Conservation (phyloP, 1,140 invertebrate genomes). For the Procambarus virginalis region DNA sequence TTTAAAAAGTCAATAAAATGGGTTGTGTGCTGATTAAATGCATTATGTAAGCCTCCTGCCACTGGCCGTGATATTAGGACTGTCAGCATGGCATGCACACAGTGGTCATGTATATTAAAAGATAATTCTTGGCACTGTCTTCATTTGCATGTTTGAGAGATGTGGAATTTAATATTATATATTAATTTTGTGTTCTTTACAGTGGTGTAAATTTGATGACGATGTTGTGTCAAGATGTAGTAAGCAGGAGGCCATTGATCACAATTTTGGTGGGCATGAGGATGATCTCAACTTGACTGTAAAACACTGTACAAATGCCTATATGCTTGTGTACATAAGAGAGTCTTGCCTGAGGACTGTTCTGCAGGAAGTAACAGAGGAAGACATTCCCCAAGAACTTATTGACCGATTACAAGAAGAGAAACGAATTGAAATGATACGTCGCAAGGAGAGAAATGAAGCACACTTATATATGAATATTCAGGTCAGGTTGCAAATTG, state of each 20-base stretch:
- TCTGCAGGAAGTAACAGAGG: slow-evolving; percentile 88
- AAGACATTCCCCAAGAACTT: slow-evolving; percentile 92
- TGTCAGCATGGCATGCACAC: no score
- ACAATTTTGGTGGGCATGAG: slow-evolving; percentile 98
- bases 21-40: no score
- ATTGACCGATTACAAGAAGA: slow-evolving; percentile 93
- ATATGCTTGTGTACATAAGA: slow-evolving; percentile 99
- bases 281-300: slow-evolving; percentile 94
- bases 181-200: slow-evolving; percentile 60
- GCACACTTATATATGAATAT: slow-evolving; percentile 97
- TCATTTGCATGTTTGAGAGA: no score
- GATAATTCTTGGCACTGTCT: no score
- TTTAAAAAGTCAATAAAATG: no score
- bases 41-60: no score
- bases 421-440: slow-evolving; percentile 92
- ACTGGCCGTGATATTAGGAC: no score
- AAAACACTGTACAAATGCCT: slow-evolving; percentile 98
- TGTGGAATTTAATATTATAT: background rate
- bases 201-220: slow-evolving; percentile 99
- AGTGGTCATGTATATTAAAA: no score
- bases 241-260: slow-evolving; percentile 96
- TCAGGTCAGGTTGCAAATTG: slow-evolving; percentile 74
- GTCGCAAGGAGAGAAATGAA: slow-evolving; percentile 95
- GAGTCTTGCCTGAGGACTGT: slow-evolving; percentile 82
- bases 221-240: slow-evolving; percentile 98